Percentiles rank a stretch among this genome's conserved stretches.
These are phyloP conservation scores for Lacerta bilineata DNA, from an alignment of 2,797 vertebrate genomes.

Conservation along the genomic window DNA sequence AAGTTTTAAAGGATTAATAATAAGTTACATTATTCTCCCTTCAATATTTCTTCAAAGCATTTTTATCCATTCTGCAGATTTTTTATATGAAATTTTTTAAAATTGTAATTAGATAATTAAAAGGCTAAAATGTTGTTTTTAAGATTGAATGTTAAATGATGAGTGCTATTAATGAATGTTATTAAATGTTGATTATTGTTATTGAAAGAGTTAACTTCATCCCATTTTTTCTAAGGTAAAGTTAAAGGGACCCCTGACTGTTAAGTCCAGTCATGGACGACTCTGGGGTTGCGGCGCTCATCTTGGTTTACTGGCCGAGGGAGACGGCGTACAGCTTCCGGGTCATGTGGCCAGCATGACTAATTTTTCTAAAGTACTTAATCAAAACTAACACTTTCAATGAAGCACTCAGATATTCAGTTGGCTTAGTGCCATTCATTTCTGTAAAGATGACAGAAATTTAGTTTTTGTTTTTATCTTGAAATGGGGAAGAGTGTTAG, in stretches of 20 bases:
- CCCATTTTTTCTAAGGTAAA: neutral
- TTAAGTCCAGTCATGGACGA: no score
- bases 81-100: conserved; percentile 56
- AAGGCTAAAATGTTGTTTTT: neutral
- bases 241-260: no score
- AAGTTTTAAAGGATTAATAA: neutral
- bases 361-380: neutral
- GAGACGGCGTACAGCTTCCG: no score
- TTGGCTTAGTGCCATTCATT: conserved; percentile 42
- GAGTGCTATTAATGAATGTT: no score
- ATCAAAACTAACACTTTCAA: neutral
- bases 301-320: no score
- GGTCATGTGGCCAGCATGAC: no score
- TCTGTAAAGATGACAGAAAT: conserved; percentile 16
- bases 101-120: conserved; percentile 24
- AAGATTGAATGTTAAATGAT: neutral
- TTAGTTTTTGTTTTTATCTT: neutral
- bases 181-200: no score
- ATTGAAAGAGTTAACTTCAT: neutral
- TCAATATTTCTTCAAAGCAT: neutral
- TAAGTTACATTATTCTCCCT: neutral
- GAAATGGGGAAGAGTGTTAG: conserved; percentile 18
- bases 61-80: conserved; percentile 40
- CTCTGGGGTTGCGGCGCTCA: no score
- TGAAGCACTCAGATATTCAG: neutral